Base-by-base conservation (phyloP, 1,140 invertebrate genomes). In the Aphelinus certus region DNA sequence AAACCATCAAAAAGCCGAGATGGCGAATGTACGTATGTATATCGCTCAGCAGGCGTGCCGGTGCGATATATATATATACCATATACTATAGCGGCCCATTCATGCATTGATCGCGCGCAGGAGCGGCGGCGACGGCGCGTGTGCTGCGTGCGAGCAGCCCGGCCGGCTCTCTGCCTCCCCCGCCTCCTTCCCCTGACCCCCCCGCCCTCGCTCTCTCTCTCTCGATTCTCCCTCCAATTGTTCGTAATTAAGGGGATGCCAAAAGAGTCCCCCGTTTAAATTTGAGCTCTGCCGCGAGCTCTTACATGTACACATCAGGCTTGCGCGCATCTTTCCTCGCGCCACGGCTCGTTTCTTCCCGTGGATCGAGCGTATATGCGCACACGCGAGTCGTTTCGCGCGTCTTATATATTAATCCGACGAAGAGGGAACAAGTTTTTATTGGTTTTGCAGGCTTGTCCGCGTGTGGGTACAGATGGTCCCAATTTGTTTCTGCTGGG, bases 61-160 rank as follows among this genome's bases (percentile, higher is more conserved):
- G 26, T 26, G 26, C 26, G 26, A 26, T 26, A 26, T 26, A 26
- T 26, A 26, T 26, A 26, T 26, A 26, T 26, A 26, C 26, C 26
- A 26, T 26, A 26, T 26, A 26, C 26, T 26, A 26, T 26, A 53
- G 3, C 57, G 65, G 47, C 79, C 80, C 86, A 88, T 88, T 88
- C 86, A 86, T 86, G 77, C 85, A 88, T 88, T 84, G 86, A 87
- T 88, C 86, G 86, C 81, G 72, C 68, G 51, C 51, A 26, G 26
- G 26, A 26, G 26, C 26, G 45, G 48, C n/a, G 48, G 49, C 43
- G 49, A 43, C 47, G 56, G 56, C 49, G 57, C 51, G 47, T 48
- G 61, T 43, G 64, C 49, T 45, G 51, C 26, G 66, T 45, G 56
- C 48, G 66, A 68, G 56, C 56, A 57, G 43, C 42, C 66, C 9